Evolutionary conservation across 2,797 vertebrate species (phyloP).

Genomic region (Eulemur coronatus): DNA sequence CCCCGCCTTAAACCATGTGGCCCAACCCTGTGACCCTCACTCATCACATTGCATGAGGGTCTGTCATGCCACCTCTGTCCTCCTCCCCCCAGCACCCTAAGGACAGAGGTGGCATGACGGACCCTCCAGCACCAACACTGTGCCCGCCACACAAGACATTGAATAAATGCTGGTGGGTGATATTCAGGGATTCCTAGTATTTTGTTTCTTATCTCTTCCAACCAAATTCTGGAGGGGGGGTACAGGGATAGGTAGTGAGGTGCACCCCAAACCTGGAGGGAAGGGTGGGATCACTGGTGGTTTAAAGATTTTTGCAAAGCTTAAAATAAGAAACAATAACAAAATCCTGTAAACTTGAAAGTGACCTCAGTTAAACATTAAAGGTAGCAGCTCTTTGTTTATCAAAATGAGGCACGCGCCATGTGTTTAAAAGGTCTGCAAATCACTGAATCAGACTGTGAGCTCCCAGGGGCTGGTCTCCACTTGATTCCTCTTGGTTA

Average conservation of each 20-base stretch:
- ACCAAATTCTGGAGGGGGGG: background rate
- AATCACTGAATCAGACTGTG: background rate
- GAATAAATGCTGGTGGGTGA: background rate
- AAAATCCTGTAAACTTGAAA: background rate
- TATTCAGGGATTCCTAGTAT: background rate
- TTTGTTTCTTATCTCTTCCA: background rate
- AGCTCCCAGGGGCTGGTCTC: background rate
- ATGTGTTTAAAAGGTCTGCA: background rate
- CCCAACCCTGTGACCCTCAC: background rate
- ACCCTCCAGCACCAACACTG: background rate
- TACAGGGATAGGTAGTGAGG: background rate
- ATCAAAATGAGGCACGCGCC: background rate
- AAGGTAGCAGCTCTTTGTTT: slow-evolving; percentile 16
- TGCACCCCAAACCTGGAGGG: background rate
- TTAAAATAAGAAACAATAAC: slow-evolving; percentile 42
- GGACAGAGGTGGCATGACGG: background rate
- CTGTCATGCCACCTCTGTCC: background rate
- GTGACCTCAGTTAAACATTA: slow-evolving; percentile 43
- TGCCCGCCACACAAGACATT: background rate
- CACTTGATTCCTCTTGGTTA: background rate
- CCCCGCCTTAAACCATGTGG: background rate
- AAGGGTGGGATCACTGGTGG: background rate
- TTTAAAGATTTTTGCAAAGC: slow-evolving; percentile 12
- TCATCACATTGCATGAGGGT: background rate
- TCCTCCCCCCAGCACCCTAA: background rate